Base-by-base conservation (phyloP, 92 coral and sea anemone species). In the Muricea muricata region DNA sequence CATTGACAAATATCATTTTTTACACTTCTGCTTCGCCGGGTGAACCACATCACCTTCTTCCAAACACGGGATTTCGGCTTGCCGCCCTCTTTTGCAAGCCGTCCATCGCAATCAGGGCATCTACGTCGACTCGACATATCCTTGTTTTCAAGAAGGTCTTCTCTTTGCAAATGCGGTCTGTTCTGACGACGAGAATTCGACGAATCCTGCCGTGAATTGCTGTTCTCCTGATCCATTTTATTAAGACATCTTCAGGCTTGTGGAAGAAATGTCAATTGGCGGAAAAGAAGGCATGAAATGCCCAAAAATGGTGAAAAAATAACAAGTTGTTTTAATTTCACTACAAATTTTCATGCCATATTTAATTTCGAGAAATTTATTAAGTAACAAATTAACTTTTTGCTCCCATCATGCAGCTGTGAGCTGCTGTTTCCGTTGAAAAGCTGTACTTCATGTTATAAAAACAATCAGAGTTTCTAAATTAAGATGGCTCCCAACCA, bases 41-140 rank as follows among this genome's bases (percentile, higher is more conserved):
- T 93, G 71, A 95, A 93, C 98, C 98, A 95, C 48, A 90, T 90
- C 0, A 95, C 70, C 54, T 93, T 95, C 75, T 93, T 97, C 98
- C 97, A 95, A 40, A 95, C 98, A 72, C 90, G 90, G 8, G 97
- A 91, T 29, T 75, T 75, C 8, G 65, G 52, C 13, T 75, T 75
- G 26, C 33, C 29, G 23, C 65, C 25, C 25, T 77, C 97, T 84
- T 78, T 93, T 89, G 8, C 84, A 39, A 52, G 85, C 24, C 30
- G 32, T 18, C 55, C 79, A 70, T 52, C 67, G 55, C 79, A 73
- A 65, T 37, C 88, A 1, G 76, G 66, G 46, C 54, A 81, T 7
- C 54, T 73, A 42, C 41, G 39, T 40, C 55, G 41, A 41, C 30
- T 65, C 84, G 50, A 18, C 24, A 68, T 33, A 30, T 83, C 63